Evolutionary conservation across 2,888 invertebrate genomes (phyloP).

Genomic region (Amphipoea oculea): DNA sequence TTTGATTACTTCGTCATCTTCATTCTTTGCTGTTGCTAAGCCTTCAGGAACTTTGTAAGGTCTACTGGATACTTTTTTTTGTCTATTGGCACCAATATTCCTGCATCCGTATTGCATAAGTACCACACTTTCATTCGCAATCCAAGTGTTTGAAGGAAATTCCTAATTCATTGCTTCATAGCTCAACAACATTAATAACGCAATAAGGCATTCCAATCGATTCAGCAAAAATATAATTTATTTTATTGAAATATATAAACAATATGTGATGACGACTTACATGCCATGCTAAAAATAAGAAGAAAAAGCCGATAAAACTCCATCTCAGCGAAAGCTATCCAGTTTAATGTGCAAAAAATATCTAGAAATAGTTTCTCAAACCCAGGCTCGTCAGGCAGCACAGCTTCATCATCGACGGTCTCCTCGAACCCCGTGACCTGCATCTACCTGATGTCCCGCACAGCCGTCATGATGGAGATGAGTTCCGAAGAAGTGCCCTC

Average conservation of each 20-base stretch:
- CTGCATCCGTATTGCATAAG: too few relatives aligned
- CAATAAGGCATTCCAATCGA: neutral
- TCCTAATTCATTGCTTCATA: neutral
- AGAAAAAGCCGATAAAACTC: neutral
- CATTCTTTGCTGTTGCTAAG: neutral
- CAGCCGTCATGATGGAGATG: constrained; percentile 96
- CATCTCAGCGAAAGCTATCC: neutral
- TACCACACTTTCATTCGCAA: neutral
- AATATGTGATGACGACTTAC: neutral
- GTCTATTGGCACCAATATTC: neutral
- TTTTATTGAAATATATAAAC: neutral
- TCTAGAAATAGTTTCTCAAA: neutral
- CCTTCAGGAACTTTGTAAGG: neutral
- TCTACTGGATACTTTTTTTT: neutral
- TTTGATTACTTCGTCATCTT: constrained; percentile 53
- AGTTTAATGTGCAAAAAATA: constrained; percentile 10
- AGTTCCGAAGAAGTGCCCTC: constrained; percentile 86
- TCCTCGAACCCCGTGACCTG: constrained; percentile 91
- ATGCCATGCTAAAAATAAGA: neutral
- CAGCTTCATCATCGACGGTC: constrained; percentile 84
- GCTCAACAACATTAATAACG: neutral
- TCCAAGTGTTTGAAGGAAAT: too few relatives aligned
- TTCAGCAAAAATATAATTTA: neutral
- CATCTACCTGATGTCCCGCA: constrained; percentile 95
- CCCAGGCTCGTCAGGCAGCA: constrained; percentile 86